Evolutionary conservation across 2,888 invertebrate species (phyloP).

Genomic region (Trimorus sp.): DNA sequence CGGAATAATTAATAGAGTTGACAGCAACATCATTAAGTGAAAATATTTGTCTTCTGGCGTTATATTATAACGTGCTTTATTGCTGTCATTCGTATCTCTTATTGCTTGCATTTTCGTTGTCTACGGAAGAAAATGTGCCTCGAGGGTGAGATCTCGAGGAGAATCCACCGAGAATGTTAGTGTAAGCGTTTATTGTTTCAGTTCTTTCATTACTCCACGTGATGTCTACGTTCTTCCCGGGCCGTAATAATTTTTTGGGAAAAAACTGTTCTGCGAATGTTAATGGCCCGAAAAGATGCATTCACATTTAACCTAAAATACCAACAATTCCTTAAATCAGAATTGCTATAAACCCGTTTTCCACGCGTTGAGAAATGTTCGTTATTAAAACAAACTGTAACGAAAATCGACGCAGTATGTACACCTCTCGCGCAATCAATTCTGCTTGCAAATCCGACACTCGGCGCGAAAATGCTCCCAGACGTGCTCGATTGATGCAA

Average conservation of each 20-base stretch:
- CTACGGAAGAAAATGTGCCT: conserved; percentile 63
- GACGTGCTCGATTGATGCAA: conserved; percentile 29
- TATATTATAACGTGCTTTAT: conserved; percentile 67
- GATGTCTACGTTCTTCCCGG: conserved; percentile 49
- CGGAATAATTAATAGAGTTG: conserved; percentile 64
- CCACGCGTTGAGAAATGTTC: no score
- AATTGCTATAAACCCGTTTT: no score
- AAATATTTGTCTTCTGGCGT: conserved; percentile 66
- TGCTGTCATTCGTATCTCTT: conserved; percentile 67
- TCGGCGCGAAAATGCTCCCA: neutral
- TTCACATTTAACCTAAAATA: no score
- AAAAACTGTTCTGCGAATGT: conserved; percentile 16
- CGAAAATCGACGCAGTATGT: no score
- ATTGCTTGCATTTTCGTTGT: conserved; percentile 66
- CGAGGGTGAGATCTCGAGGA: conserved; percentile 60
- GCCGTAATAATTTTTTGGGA: conserved; percentile 49
- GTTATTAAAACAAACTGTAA: no score
- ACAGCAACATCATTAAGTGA: conserved; percentile 65
- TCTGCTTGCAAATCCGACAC: no score
- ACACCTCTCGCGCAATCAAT: no score
- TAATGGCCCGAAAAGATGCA: no score
- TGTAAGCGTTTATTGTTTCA: conserved; percentile 67
- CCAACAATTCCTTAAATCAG: no score
- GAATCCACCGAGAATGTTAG: conserved; percentile 61
- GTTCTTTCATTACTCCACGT: conserved; percentile 63